Evolutionary conservation across 2,797 vertebrate genomes (phyloP), one percentile per base, ranked within the genome.

Genomic region (Sebastes aleutianus): DNA sequence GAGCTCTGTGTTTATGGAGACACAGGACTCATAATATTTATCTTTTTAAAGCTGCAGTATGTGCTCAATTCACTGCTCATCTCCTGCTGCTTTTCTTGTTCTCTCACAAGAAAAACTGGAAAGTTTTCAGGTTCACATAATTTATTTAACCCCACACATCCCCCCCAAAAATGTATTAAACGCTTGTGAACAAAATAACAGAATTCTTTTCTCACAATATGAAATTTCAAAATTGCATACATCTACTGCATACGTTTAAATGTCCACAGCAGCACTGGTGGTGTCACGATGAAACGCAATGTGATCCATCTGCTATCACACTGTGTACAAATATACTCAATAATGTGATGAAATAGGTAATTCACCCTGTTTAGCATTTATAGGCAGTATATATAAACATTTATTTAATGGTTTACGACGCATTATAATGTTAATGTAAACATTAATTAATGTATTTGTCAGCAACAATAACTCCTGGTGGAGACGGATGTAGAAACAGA

Each of bases 251-350:
- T 47, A 74, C 36, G 69, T 73, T 57, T 47, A 64, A 85, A 84
- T 24, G 13, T 81, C 81, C 78, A 84, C 78, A 88, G 83, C 82
- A 85, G 86, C 84, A 62, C 63, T 69, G 20, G 65, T 76, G 56
- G 62, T 24, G 66, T 75, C 56, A 76, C 4, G 27, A 50, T 72
- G 61, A 87, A 87, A 85, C 72, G 66, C 76, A 70, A 80, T 22
- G 82, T 80, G 61, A 66, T 82, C 22, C 59, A 53, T 67, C 75
- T 76, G 71, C 26, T 79, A 7, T 81, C 74, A 88, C 78, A 79
- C 61, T 78, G 76, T 80, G 66, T 62, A 84, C 64, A 86, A 87
- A 88, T 66, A 79, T 24, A 79, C 32, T 67, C 50, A 43, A 61
- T 32, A 29, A 68, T 12, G 24, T 75, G 6, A 26, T 64, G 54